These are phyloP conservation scores for Gymnarchus niloticus DNA, from an alignment of 2,113 vertebrate species.

Conservation along the genomic window DNA sequence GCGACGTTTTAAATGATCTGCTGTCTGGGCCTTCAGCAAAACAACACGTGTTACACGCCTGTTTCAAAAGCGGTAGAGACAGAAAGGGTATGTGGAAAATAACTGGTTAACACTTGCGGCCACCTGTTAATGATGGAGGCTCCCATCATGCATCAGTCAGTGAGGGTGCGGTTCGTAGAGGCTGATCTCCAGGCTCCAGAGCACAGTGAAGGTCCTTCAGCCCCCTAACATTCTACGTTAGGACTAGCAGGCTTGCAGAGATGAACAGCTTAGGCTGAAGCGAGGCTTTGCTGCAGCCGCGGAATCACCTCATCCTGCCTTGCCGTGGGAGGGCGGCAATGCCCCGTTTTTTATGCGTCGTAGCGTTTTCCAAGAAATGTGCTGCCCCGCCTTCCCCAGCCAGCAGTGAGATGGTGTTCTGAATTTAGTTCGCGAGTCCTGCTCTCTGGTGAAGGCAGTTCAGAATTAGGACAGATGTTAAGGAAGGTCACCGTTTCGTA, in stretches of 20 bases:
- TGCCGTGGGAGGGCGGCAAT: neutral
- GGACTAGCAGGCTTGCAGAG: neutral
- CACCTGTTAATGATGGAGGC: too few relatives aligned
- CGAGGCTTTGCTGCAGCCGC: neutral
- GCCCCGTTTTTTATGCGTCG: neutral
- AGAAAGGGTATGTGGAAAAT: too few relatives aligned
- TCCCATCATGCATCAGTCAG: too few relatives aligned
- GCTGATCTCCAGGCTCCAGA: too few relatives aligned
- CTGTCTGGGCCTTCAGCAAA: too few relatives aligned
- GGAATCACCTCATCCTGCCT: neutral
- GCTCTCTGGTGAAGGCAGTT: conserved; percentile 54
- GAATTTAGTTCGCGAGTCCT: conserved; percentile 46
- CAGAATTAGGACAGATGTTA: conserved; percentile 66
- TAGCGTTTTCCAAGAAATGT: neutral
- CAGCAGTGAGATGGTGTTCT: conserved; percentile 29
- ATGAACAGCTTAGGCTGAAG: too few relatives aligned
- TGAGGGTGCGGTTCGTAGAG: too few relatives aligned
- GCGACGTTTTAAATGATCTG: neutral
- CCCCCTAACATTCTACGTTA: too few relatives aligned
- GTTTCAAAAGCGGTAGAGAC: too few relatives aligned
- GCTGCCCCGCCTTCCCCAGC: neutral
- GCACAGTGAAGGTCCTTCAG: too few relatives aligned
- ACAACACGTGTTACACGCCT: too few relatives aligned
- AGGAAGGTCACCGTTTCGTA: conserved; percentile 60
- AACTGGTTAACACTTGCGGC: too few relatives aligned